Evolutionary conservation across 2,888 invertebrate genomes (phyloP), one percentile per base, ranked within the genome.

Genomic region (Brachyopa scutellaris): DNA sequence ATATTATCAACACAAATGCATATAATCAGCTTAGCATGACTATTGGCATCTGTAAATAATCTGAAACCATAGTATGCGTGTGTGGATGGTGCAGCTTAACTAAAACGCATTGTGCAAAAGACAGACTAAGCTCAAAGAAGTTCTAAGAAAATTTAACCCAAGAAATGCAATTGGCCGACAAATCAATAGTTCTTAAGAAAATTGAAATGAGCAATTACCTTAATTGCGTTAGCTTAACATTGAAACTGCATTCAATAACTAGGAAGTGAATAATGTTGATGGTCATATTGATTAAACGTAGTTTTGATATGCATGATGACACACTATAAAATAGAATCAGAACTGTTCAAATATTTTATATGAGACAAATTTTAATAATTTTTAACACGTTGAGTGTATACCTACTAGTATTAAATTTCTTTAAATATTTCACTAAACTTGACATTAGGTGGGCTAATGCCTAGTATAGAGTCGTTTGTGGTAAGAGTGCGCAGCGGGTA

Each of bases 141-240:
- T 26, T 26, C 38, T 31, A 40, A 38, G 62, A 36, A 38, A 67
- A 23, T 31, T 53, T n/a, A n/a, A 45, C 19, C 11, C 23, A 23
- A 33, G 29, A 15, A 31, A 33, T 21, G 31, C 42, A 15, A 21
- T 45, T 29, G 19, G n/a, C 15, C 13, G 3, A 29, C 19, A 40
- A 67, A 67, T 67, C 55, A 23, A 67, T 67, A 47, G 13, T 55
- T 13, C 55, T 55, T 53, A 53, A 19, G 21, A 17, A 7, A 21
- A 33, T 53, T 29, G n/a, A 13, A 42, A 42, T 42, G 29, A 55
- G 21, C 9, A 53, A 53, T 36, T 53, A 9, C 11, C 8, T 17
- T n/a, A 9, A 17, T 15, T 19, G 21, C 13, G 21, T 19, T 11
- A 5, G 13, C 4, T 9, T 1, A 23, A 36, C 13, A 21, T 3